Percentiles rank a stretch among this genome's conserved stretches.
Conservation (phyloP, 2,888 invertebrate genomes). For the Blastobasis lacticolella region DNA sequence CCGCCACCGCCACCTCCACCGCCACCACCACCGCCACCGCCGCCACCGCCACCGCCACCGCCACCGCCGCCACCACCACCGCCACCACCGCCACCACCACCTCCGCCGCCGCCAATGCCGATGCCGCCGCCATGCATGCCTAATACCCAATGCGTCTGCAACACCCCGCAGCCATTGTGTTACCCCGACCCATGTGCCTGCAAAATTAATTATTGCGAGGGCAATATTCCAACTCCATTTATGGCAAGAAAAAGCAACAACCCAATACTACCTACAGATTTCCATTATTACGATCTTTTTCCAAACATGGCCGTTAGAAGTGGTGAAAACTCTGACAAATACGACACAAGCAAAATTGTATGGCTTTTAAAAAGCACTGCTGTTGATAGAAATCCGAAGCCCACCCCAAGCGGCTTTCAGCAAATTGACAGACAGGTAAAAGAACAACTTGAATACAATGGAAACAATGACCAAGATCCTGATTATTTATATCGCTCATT, state of each 20-base stretch:
- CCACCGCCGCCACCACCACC: neutral
- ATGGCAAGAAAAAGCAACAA: constrained; percentile 18
- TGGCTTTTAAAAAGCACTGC: constrained; percentile 14
- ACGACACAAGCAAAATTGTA: constrained; percentile 1
- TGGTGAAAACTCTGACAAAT: constrained; percentile 17
- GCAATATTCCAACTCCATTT: constrained; percentile 16
- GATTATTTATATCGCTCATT: constrained; percentile 31
- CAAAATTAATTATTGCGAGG: constrained; percentile 2
- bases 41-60: neutral
- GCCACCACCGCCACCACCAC: neutral
- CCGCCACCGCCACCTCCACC: neutral
- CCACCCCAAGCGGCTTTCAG: constrained; percentile 15
- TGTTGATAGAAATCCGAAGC: constrained; percentile 13
- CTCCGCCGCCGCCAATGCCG: constrained; percentile 8
- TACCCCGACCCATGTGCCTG: constrained; percentile 6
- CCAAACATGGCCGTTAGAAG: constrained; percentile 34
- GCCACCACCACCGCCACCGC: neutral
- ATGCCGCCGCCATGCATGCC: constrained; percentile 20
- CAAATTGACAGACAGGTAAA: constrained; percentile 31
- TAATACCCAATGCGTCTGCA: constrained; percentile 12
- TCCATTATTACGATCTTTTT: constrained; percentile 35
- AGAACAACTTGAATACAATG: constrained; percentile 11
- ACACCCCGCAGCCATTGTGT: constrained; percentile 18
- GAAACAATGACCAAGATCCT: constrained; percentile 17
- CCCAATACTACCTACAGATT: constrained; percentile 19